A percentile compares a stretch with the other conserved stretches of the same genome.
Evolutionary conservation across 35 echinoderm and acorn worm species (phyloP).

Genomic region (Hemicentrotus pulcherrimus): DNA sequence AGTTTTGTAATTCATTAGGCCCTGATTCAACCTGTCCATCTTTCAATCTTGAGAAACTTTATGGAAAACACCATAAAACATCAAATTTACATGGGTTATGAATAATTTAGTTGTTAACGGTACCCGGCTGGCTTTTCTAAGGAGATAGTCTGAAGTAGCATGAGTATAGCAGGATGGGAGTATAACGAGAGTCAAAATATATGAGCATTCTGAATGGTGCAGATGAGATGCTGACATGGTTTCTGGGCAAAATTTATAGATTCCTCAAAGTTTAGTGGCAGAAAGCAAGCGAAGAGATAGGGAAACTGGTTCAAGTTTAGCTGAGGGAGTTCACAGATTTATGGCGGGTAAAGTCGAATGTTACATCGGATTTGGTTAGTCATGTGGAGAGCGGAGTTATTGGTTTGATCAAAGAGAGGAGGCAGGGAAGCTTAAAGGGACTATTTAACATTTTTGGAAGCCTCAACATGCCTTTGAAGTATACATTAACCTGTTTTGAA

Average conservation of each 20-base stretch:
- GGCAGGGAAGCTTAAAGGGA: not conserved
- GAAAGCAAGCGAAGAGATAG: not conserved
- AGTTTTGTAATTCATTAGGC: too few relatives aligned
- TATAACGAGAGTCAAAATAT: not conserved
- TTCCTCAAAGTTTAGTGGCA: not conserved
- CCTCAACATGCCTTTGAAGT: not conserved
- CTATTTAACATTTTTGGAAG: not conserved
- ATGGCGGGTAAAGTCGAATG: not conserved
- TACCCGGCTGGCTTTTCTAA: not conserved
- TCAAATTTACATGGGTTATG: too few relatives aligned
- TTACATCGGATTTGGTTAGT: not conserved
- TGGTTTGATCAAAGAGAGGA: not conserved
- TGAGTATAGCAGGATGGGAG: not conserved
- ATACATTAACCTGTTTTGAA: not conserved
- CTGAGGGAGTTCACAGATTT: not conserved
- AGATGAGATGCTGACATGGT: not conserved
- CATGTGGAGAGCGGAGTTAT: not conserved
- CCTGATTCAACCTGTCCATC: too few relatives aligned
- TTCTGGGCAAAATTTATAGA: not conserved
- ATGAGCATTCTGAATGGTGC: not conserved
- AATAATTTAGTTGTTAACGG: too few relatives aligned
- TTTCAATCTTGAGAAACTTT: too few relatives aligned
- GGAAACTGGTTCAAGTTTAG: slow-evolving; percentile 12
- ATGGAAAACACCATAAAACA: too few relatives aligned
- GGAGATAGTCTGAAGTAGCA: not conserved